These are phyloP conservation scores for Artibeus jamaicensis DNA, from an alignment of 2,797 vertebrate genomes.

Conservation along the genomic window DNA sequence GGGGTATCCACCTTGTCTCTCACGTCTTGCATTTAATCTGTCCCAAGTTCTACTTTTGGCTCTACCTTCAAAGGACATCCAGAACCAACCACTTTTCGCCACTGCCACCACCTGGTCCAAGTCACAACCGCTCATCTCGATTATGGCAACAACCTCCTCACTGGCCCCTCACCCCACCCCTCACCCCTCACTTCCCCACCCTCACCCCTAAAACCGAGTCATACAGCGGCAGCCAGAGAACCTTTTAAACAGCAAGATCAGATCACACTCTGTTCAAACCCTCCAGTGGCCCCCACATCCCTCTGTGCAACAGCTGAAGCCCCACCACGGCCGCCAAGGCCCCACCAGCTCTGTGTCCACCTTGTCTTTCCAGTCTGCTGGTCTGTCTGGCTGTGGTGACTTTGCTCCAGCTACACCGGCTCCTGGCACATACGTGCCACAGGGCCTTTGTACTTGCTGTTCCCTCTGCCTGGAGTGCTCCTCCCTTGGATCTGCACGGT, in stretches of 20 bases:
- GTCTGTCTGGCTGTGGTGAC: not conserved
- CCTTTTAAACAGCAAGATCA: not conserved
- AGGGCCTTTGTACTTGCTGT: not conserved
- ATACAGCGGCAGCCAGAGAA: not conserved
- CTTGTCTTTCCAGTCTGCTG: accelerated
- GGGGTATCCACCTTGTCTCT: not conserved
- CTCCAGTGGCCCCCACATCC: accelerated
- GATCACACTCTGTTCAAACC: not conserved
- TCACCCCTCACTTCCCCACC: too few relatives aligned
- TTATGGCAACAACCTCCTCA: not conserved
- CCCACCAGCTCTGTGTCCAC: not conserved
- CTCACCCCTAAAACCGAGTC: not conserved
- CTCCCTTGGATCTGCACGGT: not conserved
- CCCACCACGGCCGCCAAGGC: not conserved
- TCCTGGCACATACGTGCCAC: not conserved
- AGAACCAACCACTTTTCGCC: not conserved
- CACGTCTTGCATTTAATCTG: not conserved
- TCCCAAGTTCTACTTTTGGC: not conserved
- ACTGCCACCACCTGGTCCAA: not conserved
- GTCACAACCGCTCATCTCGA: not conserved
- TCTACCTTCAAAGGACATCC: not conserved
- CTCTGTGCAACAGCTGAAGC: not conserved
- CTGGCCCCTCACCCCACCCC: too few relatives aligned
- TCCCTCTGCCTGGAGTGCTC: not conserved
- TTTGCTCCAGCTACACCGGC: not conserved